phyloP scores from a whole-genome alignment of 1,140 invertebrate genomes.

The Drosophila nasuta region DNA sequence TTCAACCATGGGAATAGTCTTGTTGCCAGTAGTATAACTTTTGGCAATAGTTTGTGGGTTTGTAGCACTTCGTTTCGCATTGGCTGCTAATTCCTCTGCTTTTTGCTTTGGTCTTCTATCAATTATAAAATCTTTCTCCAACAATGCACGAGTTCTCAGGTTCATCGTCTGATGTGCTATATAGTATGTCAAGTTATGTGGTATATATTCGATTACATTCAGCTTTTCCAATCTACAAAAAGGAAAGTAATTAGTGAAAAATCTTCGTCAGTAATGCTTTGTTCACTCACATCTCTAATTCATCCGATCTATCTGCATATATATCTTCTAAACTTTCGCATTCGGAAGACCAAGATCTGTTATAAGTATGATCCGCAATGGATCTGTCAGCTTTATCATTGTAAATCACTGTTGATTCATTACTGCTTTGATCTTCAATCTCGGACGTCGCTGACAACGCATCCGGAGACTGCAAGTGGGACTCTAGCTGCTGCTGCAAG shows the following conservation, averaged over 20 bases:
- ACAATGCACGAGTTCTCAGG: background rate
- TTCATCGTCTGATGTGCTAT: background rate
- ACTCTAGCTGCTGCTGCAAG: no score
- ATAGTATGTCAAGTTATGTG: slow-evolving; percentile 16
- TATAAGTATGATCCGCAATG: background rate
- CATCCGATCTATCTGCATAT: slow-evolving; percentile 6
- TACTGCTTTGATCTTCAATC: no score
- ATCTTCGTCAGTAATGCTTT: background rate
- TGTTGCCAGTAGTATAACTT: no score
- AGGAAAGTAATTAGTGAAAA: background rate
- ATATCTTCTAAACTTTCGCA: background rate
- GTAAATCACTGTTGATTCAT: no score
- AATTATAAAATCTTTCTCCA: slow-evolving; percentile 17
- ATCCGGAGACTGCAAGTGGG: no score
- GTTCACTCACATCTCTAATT: slow-evolving; percentile 31
- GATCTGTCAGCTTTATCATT: no score
- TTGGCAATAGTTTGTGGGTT: background rate
- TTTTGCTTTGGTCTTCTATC: background rate
- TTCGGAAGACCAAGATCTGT: background rate
- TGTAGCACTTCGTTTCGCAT: background rate
- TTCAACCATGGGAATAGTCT: background rate
- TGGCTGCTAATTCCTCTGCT: no score
- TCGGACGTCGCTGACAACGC: no score
- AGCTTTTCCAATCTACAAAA: slow-evolving; percentile 20
- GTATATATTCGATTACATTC: slow-evolving; percentile 21